These are phyloP conservation scores for Microcebus tavaratra DNA, from an alignment of 2,113 vertebrate genomes.

Conservation along the genomic window DNA sequence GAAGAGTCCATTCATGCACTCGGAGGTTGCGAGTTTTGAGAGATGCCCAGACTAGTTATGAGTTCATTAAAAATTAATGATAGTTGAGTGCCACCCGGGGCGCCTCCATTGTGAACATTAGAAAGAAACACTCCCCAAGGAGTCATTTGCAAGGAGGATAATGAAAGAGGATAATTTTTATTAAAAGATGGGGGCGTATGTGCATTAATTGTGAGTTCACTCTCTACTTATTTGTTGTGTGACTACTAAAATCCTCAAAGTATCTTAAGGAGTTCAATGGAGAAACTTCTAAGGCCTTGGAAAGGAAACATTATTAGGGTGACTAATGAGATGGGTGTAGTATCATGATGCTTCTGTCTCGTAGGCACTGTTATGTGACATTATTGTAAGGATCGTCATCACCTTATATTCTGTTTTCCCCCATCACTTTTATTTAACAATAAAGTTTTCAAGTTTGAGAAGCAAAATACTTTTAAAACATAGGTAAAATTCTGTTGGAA, in stretches of 20 bases:
- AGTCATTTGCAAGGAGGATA: neutral
- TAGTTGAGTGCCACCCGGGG: neutral
- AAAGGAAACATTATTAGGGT: neutral
- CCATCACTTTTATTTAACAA: neutral
- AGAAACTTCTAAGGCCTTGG: neutral
- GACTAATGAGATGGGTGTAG: neutral
- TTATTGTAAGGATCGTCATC: neutral
- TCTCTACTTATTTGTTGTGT: neutral
- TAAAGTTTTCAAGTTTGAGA: neutral
- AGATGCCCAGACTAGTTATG: neutral
- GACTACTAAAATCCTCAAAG: neutral
- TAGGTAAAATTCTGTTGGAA: neutral
- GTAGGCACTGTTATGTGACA: neutral
- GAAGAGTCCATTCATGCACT: neutral
- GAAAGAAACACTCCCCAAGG: neutral
- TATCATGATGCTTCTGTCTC: neutral
- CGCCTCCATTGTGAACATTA: neutral
- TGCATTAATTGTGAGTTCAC: neutral
- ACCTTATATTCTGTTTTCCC: neutral
- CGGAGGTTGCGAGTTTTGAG: neutral
- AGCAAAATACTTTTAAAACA: neutral
- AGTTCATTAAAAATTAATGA: constrained; percentile 39
- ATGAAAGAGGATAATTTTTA: constrained; percentile 29
- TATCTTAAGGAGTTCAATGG: neutral
- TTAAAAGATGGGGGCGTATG: neutral